Percentiles rank a stretch among this genome's conserved stretches.
Conservation (phyloP, 2,797 vertebrate species). For the Typhlichthys subterraneus region DNA sequence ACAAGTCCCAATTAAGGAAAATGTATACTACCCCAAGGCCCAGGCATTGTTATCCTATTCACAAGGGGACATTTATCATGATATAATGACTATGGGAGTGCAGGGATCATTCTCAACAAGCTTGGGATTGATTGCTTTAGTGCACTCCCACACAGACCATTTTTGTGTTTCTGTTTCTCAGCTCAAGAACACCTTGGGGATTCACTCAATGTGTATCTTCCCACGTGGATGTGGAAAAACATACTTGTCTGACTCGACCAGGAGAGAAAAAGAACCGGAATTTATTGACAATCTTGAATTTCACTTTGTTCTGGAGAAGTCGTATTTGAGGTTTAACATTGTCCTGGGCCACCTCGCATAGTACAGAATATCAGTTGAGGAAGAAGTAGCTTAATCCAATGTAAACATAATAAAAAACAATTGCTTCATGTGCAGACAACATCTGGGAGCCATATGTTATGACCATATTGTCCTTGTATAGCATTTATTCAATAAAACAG, state of each 20-base stretch:
- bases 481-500: constrained; percentile 37
- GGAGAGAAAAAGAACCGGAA: constrained; percentile 31
- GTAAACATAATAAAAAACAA: constrained; percentile 62
- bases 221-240: constrained; percentile 48
- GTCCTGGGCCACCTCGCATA: constrained; percentile 41
- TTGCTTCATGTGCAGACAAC: constrained; percentile 27
- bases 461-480: constrained; percentile 37
- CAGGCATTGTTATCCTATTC: constrained; percentile 40
- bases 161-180: constrained; percentile 49
- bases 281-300: constrained; percentile 64
- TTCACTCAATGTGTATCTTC: constrained; percentile 43
- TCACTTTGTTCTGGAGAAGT: constrained; percentile 49
- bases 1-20: constrained; percentile 6
- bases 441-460: constrained; percentile 28
- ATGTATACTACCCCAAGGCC: constrained; percentile 26
- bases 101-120: constrained; percentile 39
- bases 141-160: constrained; percentile 46
- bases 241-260: constrained; percentile 47
- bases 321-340: constrained; percentile 42
- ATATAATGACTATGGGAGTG: constrained; percentile 40
- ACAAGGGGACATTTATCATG: constrained; percentile 29
- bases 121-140: constrained; percentile 57
- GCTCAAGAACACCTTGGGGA: constrained; percentile 63
- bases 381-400: constrained; percentile 56
- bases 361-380: constrained; percentile 48